A percentile compares a stretch with the other conserved stretches of the same genome.
phyloP scores from a whole-genome alignment of 2,113 vertebrate species.

The Patagioenas fasciata region DNA sequence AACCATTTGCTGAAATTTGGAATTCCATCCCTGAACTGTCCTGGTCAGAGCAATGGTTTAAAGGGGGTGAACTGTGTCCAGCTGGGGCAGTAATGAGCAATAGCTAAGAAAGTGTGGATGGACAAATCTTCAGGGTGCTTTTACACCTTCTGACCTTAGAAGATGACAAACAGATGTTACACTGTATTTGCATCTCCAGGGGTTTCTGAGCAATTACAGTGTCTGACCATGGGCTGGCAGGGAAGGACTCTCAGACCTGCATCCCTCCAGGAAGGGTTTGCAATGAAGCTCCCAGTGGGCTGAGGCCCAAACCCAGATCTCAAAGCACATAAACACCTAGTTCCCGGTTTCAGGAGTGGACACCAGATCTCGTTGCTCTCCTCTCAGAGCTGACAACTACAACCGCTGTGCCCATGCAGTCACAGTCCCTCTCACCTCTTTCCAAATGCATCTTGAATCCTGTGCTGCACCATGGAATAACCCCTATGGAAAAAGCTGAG shows the following conservation, averaged over 20 bases:
- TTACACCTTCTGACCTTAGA: background rate
- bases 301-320: background rate
- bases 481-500: background rate
- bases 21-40: background rate
- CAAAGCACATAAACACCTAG: background rate
- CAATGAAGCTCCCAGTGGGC: background rate
- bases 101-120: background rate
- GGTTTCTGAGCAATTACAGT: background rate
- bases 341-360: background rate
- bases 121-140: background rate
- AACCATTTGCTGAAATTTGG: background rate
- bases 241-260: background rate
- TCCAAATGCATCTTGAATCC: background rate
- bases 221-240: background rate
- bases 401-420: rapidly evolving
- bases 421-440: background rate
- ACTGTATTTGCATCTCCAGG: background rate
- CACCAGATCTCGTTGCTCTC: background rate
- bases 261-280: background rate
- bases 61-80: background rate
- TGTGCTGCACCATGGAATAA: background rate
- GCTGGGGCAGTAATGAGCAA: background rate
- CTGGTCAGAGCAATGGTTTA: background rate
- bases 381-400: background rate
- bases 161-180: background rate